phyloP scores from a whole-genome alignment of 2,797 vertebrate species.

The Hipposideros larvatus region DNA sequence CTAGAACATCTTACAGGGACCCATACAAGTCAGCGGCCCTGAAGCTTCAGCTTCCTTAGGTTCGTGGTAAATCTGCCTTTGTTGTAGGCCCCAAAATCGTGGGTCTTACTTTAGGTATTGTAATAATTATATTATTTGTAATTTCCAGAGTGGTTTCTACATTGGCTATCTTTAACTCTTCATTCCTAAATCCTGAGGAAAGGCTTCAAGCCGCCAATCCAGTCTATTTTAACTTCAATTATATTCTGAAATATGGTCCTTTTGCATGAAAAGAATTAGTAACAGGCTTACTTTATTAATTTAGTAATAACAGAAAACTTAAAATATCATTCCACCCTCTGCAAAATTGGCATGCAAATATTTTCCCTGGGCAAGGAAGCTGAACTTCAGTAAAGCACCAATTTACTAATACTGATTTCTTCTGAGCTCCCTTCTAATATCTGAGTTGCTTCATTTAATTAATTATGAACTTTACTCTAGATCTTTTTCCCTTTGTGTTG shows the following conservation, averaged over 20 bases:
- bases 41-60: neutral
- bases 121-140: neutral
- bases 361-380: neutral
- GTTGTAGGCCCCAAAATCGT: neutral
- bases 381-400: constrained; percentile 28
- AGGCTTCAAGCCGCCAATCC: neutral
- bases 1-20: neutral
- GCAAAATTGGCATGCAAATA: neutral
- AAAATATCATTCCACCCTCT: neutral
- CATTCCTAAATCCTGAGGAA: constrained; percentile 30
- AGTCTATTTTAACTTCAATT: neutral
- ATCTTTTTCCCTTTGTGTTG: neutral
- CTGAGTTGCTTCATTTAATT: constrained; percentile 43
- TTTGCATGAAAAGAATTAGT: constrained; percentile 28
- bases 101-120: neutral
- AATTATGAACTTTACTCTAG: constrained; percentile 36
- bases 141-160: neutral
- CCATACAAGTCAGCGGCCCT: neutral
- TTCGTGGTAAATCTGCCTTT: neutral
- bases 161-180: neutral
- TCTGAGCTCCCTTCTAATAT: constrained; percentile 8
- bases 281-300: neutral
- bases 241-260: neutral
- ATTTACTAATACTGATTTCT: constrained; percentile 63
- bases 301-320: neutral